Percentiles rank a stretch among this genome's conserved stretches.
These are phyloP conservation scores for Matsumyia berberina DNA, from an alignment of 2,888 invertebrate genomes.

Conservation along the genomic window DNA sequence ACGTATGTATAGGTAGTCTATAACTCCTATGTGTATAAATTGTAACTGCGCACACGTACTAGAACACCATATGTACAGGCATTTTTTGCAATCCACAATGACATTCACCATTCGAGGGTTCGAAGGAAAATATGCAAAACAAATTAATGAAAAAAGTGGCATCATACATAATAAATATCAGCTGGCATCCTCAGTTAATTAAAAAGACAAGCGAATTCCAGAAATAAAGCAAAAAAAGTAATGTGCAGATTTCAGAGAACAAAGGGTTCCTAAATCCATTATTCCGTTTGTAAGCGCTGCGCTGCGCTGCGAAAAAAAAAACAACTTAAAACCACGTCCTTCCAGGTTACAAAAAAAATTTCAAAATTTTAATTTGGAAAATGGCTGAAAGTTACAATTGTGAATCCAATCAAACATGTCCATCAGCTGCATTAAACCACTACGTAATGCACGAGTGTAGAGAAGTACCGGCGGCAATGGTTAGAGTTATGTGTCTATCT, in stretches of 20 bases:
- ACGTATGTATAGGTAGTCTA: too few relatives aligned
- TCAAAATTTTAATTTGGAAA: constrained; percentile 63
- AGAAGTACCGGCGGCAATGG: constrained; percentile 19
- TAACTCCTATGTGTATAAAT: neutral
- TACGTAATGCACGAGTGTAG: constrained; percentile 34
- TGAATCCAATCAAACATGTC: constrained; percentile 53
- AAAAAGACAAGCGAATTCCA: constrained; percentile 36
- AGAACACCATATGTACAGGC: constrained; percentile 4
- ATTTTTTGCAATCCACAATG: constrained; percentile 28
- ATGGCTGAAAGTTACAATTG: constrained; percentile 57
- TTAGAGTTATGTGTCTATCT: constrained; percentile 26
- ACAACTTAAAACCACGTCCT: constrained; percentile 15
- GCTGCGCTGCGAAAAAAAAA: constrained; percentile 11
- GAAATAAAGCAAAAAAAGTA: constrained; percentile 14
- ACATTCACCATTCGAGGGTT: constrained; percentile 19
- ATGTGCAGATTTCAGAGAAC: constrained; percentile 23
- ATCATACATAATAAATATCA: constrained; percentile 36
- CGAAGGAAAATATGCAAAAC: constrained; percentile 33
- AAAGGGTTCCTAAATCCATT: constrained; percentile 47
- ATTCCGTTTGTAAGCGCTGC: constrained; percentile 52
- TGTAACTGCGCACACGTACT: constrained; percentile 52
- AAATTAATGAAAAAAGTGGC: constrained; percentile 41
- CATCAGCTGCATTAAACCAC: constrained; percentile 57
- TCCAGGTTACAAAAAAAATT: constrained; percentile 19
- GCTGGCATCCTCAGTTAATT: constrained; percentile 56